Percentiles rank a stretch among this genome's conserved stretches.
Evolutionary conservation across 2,888 invertebrate genomes (phyloP).

Genomic region (Drosophila quinaria): DNA sequence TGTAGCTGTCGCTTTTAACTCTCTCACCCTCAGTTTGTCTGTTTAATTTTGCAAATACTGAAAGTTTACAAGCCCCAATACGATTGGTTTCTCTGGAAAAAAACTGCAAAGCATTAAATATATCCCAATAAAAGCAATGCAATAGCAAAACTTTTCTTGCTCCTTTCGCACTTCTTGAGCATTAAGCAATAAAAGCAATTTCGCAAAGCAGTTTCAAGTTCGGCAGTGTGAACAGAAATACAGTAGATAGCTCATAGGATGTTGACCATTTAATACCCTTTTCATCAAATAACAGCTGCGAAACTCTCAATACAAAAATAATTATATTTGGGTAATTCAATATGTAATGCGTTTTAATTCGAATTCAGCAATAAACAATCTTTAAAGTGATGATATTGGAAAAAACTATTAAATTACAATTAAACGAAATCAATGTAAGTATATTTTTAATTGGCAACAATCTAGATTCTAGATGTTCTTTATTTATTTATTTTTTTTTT

Average conservation of each 20-base stretch:
- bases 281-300: not conserved
- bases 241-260: not conserved
- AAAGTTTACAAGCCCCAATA: constrained; percentile 61
- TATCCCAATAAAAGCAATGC: constrained; percentile 48
- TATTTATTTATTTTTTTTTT: too few relatives aligned
- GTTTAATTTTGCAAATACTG: constrained; percentile 52
- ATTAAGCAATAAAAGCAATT: constrained; percentile 64
- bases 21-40: constrained; percentile 32
- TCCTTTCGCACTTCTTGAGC: constrained; percentile 30
- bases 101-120: constrained; percentile 41
- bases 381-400: too few relatives aligned
- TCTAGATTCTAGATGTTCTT: not conserved
- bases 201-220: constrained; percentile 60
- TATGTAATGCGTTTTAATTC: too few relatives aligned
- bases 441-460: not conserved
- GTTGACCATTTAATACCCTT: not conserved
- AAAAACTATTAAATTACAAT: too few relatives aligned
- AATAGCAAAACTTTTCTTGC: constrained; percentile 47
- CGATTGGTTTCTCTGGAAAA: constrained; percentile 24
- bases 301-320: not conserved
- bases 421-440: too few relatives aligned
- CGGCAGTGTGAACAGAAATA: constrained; percentile 6
- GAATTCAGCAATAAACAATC: too few relatives aligned
- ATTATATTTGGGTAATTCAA: not conserved
- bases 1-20: constrained; percentile 6